phyloP scores from a whole-genome alignment of 2,797 vertebrate genomes.

The Liparis tanakae region DNA sequence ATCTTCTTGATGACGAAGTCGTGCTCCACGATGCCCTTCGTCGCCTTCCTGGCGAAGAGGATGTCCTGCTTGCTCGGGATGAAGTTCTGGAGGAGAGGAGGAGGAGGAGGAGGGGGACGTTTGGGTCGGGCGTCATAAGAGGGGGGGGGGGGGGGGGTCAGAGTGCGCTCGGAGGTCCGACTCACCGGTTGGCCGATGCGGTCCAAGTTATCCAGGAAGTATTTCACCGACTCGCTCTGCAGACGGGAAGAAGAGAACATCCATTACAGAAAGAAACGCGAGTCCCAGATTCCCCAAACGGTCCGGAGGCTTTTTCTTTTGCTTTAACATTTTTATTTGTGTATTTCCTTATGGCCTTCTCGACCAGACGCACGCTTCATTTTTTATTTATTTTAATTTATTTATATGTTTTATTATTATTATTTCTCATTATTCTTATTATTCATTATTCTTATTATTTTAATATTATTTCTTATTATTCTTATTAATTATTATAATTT shows the following conservation, averaged over 20 bases:
- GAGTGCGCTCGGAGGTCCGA: slow-evolving; percentile 15
- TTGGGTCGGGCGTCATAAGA: background rate
- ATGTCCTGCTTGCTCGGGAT: slow-evolving; percentile 95
- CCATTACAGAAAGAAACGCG: background rate
- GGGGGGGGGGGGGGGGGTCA: background rate
- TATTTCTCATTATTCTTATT: no score
- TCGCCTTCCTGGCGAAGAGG: slow-evolving; percentile 94
- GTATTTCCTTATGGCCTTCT: no score
- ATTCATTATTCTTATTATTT: no score
- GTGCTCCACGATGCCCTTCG: slow-evolving; percentile 96
- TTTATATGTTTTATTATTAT: no score
- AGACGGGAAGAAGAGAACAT: slow-evolving; percentile 51
- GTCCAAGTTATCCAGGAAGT: slow-evolving; percentile 98
- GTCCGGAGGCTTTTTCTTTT: no score
- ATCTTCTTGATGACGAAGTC: slow-evolving; percentile 98
- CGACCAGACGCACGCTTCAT: no score
- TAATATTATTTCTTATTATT: no score
- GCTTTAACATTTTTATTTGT: no score
- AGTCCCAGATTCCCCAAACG: no score
- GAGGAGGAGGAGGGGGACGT: no score
- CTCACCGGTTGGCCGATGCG: slow-evolving; percentile 96
- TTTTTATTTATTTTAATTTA: no score
- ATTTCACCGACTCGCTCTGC: slow-evolving; percentile 97
- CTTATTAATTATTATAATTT: no score
- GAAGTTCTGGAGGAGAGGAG: slow-evolving; percentile 84